These are phyloP conservation scores for Lutraria lutraria DNA, from an alignment of 2,888 invertebrate genomes.

Conservation along the genomic window DNA sequence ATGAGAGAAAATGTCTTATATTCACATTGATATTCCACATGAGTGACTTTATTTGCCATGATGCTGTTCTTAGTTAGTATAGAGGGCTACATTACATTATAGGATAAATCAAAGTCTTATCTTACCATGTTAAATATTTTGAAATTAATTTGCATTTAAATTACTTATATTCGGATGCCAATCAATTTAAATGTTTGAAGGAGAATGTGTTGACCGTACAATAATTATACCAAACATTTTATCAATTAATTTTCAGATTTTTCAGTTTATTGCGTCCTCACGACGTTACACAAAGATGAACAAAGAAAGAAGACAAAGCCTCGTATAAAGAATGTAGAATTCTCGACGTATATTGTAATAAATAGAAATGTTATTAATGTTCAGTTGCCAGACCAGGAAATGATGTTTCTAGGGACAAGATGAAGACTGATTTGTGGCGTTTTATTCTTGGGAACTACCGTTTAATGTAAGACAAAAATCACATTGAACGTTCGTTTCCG, in stretches of 20 bases:
- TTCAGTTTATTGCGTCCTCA: neutral
- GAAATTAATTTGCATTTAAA: neutral
- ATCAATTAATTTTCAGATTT: neutral
- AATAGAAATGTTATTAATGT: neutral
- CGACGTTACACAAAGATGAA: neutral
- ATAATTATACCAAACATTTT: neutral
- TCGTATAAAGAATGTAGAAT: neutral
- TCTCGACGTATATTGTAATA: neutral
- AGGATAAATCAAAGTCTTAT: too few relatives aligned
- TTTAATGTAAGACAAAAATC: constrained; percentile 19
- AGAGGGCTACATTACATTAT: too few relatives aligned
- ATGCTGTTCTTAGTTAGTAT: too few relatives aligned
- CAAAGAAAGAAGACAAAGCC: neutral
- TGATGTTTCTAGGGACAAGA: neutral
- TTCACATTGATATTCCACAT: too few relatives aligned
- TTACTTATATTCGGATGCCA: neutral
- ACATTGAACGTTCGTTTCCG: constrained; percentile 25
- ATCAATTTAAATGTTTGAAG: neutral
- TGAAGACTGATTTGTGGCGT: neutral
- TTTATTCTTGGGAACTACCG: constrained; percentile 15
- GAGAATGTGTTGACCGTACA: too few relatives aligned
- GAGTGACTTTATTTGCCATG: too few relatives aligned
- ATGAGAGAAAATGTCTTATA: too few relatives aligned
- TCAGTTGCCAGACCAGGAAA: neutral
- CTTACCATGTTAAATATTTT: neutral